phyloP scores from a whole-genome alignment of 2,888 invertebrate genomes.

The Criorhina ranunculi region DNA sequence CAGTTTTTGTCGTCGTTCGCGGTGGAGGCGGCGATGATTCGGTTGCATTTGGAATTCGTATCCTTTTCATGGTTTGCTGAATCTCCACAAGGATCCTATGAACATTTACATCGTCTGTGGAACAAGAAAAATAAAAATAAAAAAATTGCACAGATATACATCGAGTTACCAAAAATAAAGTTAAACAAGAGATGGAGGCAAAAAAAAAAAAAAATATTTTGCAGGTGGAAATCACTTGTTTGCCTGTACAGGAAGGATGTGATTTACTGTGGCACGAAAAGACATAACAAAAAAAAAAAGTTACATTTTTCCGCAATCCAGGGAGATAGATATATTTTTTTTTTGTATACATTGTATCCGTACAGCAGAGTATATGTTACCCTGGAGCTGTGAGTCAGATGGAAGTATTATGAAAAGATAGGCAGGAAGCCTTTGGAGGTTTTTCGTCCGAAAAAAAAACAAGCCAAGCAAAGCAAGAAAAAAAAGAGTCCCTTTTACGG shows the following conservation, averaged over 20 bases:
- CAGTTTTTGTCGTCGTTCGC: slow-evolving; percentile 36
- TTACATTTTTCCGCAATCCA: slow-evolving; percentile 17
- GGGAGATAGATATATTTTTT: slow-evolving; percentile 27
- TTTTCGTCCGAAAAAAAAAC: slow-evolving; percentile 24
- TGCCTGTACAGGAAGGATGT: slow-evolving; percentile 83
- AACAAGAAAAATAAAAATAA: slow-evolving; percentile 43
- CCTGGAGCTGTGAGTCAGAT: slow-evolving; percentile 30
- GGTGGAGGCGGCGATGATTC: slow-evolving; percentile 42
- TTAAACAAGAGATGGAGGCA: slow-evolving; percentile 21
- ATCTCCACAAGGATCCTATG: slow-evolving; percentile 77
- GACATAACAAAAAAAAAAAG: slow-evolving; percentile 32
- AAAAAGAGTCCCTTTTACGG: slow-evolving; percentile 25
- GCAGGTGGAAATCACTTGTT: slow-evolving; percentile 82
- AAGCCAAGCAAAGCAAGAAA: too few relatives aligned
- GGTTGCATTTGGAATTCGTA: slow-evolving; percentile 60
- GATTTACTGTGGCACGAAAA: slow-evolving; percentile 81
- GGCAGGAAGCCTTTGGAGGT: slow-evolving; percentile 36
- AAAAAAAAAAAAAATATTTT: slow-evolving; percentile 37
- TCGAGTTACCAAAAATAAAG: slow-evolving; percentile 43
- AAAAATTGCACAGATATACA: slow-evolving; percentile 29
- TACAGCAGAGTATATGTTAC: slow-evolving; percentile 55
- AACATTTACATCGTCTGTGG: slow-evolving; percentile 77
- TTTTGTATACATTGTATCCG: slow-evolving; percentile 28
- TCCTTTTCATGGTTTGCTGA: slow-evolving; percentile 77
- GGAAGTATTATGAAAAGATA: slow-evolving; percentile 47